Percentiles rank a stretch among this genome's conserved stretches.
These are phyloP conservation scores for Helarctos malayanus DNA, from an alignment of 2,797 vertebrate genomes.

Conservation along the genomic window DNA sequence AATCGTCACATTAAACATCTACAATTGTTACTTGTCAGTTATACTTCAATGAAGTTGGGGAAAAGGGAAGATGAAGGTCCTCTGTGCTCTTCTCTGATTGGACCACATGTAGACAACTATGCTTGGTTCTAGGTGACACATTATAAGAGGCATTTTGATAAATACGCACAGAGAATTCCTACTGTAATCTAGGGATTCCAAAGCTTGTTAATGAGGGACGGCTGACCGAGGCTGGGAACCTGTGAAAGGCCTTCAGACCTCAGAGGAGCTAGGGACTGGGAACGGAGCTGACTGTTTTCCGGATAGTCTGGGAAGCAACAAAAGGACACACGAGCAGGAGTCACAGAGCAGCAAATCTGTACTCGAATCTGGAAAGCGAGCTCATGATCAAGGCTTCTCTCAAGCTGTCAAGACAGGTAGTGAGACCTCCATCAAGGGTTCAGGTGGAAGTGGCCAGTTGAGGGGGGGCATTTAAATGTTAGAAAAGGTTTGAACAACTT, in stretches of 20 bases:
- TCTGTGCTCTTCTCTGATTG: background rate
- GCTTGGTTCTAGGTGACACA: background rate
- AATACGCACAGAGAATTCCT: conserved; percentile 16
- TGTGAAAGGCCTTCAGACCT: conserved; percentile 1
- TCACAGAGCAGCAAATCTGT: background rate
- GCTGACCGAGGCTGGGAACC: background rate
- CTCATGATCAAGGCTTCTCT: background rate
- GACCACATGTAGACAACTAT: background rate
- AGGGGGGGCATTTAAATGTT: background rate
- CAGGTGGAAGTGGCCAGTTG: background rate
- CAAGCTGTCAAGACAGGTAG: background rate
- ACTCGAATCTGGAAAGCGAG: background rate
- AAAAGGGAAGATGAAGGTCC: background rate
- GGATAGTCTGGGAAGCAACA: background rate
- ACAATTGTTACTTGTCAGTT: background rate
- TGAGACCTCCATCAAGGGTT: background rate
- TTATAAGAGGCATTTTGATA: conserved; percentile 4
- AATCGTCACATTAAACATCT: background rate
- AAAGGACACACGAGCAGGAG: background rate
- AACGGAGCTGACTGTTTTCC: background rate
- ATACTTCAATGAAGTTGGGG: background rate
- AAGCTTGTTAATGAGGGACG: background rate
- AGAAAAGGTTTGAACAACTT: background rate
- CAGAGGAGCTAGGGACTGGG: background rate
- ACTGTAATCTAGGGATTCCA: background rate